These are phyloP conservation scores for Sus cebifrons DNA, from an alignment of 2,797 vertebrate species.

Conservation along the genomic window DNA sequence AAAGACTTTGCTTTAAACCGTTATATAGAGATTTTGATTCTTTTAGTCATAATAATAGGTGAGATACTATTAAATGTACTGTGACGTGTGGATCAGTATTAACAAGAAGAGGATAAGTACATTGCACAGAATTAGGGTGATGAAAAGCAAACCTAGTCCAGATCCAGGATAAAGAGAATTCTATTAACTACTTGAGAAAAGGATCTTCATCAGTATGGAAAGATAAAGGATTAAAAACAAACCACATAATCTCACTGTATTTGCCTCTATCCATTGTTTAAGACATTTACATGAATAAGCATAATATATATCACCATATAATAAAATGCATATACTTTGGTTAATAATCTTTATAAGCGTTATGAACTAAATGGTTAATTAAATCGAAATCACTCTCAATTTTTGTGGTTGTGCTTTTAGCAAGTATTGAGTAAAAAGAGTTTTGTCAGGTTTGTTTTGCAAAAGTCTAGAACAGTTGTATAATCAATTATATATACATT, in stretches of 20 bases:
- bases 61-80: neutral
- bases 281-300: neutral
- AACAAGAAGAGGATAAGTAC: neutral
- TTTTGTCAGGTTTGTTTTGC: neutral
- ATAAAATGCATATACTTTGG: constrained; percentile 1
- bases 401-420: neutral
- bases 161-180: neutral
- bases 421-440: neutral
- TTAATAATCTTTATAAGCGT: neutral
- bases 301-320: neutral
- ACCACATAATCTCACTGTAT: neutral
- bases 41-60: neutral
- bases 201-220: neutral
- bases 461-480: neutral
- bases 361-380: neutral
- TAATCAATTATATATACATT: neutral
- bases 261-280: neutral
- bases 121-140: neutral
- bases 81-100: neutral
- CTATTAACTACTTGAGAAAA: neutral
- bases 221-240: neutral
- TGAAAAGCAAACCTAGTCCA: neutral
- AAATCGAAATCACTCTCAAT: neutral
- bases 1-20: neutral
- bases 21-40: neutral